A percentile compares a stretch with the other conserved stretches of the same genome.
These are phyloP conservation scores for Triplophysa yarkandensis DNA, from an alignment of 2,797 vertebrate genomes.

Conservation along the genomic window DNA sequence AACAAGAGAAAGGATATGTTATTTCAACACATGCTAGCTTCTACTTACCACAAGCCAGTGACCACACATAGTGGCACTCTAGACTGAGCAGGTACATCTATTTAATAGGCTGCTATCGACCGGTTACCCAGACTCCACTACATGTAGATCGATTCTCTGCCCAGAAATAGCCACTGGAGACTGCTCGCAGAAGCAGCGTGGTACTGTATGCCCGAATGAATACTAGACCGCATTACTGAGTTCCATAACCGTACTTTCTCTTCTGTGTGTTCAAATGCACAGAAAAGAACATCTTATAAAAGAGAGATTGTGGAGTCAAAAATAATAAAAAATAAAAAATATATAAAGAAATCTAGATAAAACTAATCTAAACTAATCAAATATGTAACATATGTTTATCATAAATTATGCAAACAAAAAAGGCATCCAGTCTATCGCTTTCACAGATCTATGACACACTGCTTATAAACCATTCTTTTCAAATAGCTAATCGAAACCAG, in stretches of 20 bases:
- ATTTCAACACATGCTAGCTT: not conserved
- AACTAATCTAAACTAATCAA: not conserved
- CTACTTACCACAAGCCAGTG: conserved; percentile 14
- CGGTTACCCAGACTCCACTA: conserved; percentile 43
- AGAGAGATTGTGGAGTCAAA: not conserved
- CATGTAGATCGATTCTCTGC: conserved; percentile 45
- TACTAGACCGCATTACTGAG: conserved; percentile 27
- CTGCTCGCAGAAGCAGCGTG: conserved; percentile 4
- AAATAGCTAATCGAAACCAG: conserved; percentile 24
- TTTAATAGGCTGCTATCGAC: conserved; percentile 54
- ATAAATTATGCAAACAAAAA: not conserved
- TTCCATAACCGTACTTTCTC: conserved; percentile 8
- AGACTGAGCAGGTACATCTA: conserved; percentile 46
- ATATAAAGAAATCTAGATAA: not conserved
- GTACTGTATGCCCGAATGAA: not conserved
- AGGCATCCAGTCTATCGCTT: not conserved
- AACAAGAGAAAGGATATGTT: conserved; percentile 1
- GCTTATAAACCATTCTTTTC: conserved; percentile 19
- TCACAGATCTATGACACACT: conserved; percentile 18
- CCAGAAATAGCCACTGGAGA: conserved; percentile 51
- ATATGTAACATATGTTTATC: not conserved
- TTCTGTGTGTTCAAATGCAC: not conserved
- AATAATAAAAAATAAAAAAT: too few species aligned
- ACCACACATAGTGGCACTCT: conserved; percentile 32
- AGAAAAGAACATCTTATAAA: conserved; percentile 19